Evolutionary conservation across 2,113 vertebrate genomes (phyloP), one percentile per base, ranked within the genome.

Genomic region (Etia nguti): DNA sequence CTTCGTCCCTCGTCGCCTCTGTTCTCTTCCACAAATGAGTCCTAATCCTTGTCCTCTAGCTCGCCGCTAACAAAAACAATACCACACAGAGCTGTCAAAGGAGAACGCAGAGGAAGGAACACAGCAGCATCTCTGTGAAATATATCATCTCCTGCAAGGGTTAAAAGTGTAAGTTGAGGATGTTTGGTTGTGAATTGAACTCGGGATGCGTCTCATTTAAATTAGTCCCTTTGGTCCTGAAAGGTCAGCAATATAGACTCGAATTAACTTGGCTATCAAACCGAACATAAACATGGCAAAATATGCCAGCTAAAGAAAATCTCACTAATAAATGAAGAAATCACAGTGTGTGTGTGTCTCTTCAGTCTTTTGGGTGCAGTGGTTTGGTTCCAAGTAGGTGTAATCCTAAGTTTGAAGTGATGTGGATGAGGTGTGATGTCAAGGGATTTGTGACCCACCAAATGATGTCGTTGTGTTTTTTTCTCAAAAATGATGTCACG

Each of bases 11-110:
- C 62, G 70, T 86, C 20, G 10, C 83, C 87, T 87, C 77, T 85
- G 86, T 81, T 83, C 75, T 90, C 20, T 29, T 54, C 24, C 88
- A 88, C 87, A 94, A 94, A 92, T 89, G 75, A 87, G 56, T 80
- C 87, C 70, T 88, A 85, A 91, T 90, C 87, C 86, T 82, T 56
- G 75, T 92, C 88, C 86, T 91, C 83, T 73, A 79, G 83, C 60
- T 89, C 52, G 13, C 73, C 82, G 80, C 22, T 18, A 48, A 90
- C 70, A 43, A 81, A 86, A 80, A 84, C 46, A 90, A 68, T 6
- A n/a, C 26, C n/a, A 22, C 43, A 22, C 52, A 50, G 9, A 80
- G 60, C 55, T 80, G 65, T 29, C 50, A 55, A 70, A 36, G 59
- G 41, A 79, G 10, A 10, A 80, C 6, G 6, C 52, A 50, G 46